These are phyloP conservation scores for Drosophila repleta DNA, from an alignment of 1,140 invertebrate species.

Conservation along the genomic window DNA sequence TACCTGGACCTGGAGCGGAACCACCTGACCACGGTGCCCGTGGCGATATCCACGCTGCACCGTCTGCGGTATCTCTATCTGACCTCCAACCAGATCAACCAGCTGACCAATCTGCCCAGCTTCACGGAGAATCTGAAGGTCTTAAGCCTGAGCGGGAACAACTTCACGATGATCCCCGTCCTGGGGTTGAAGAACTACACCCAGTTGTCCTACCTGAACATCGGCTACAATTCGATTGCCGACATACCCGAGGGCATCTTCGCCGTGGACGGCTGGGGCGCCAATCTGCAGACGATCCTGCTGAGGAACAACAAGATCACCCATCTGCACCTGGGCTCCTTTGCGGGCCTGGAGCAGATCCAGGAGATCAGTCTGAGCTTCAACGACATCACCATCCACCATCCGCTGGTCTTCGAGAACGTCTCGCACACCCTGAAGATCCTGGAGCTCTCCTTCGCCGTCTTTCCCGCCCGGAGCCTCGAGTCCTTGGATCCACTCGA, in stretches of 20 bases:
- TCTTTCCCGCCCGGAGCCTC: slow-evolving; percentile 88
- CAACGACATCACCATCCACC: slow-evolving; percentile 92
- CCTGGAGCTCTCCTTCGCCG: slow-evolving; percentile 93
- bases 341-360: slow-evolving; percentile 88
- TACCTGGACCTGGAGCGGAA: slow-evolving; percentile 94
- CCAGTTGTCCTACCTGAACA: slow-evolving; percentile 91
- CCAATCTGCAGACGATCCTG: slow-evolving; percentile 91
- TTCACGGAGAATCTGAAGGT: slow-evolving; percentile 87
- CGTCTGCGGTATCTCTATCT: slow-evolving; percentile 92
- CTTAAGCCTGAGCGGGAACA: slow-evolving; percentile 92
- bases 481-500: slow-evolving; percentile 87
- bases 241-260: slow-evolving; percentile 91
- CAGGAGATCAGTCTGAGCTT: slow-evolving; percentile 95
- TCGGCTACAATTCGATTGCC: slow-evolving; percentile 93
- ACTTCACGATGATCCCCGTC: slow-evolving; percentile 89
- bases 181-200: slow-evolving; percentile 88
- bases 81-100: slow-evolving; percentile 90
- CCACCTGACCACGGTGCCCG: slow-evolving; percentile 88
- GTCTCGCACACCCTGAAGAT: slow-evolving; percentile 90
- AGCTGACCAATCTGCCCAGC: slow-evolving; percentile 84
- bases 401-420: slow-evolving; percentile 90
- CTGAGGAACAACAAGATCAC: slow-evolving; percentile 93
- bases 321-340: slow-evolving; percentile 89
- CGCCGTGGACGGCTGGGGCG: slow-evolving; percentile 88
- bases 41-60: slow-evolving; percentile 87